These are phyloP conservation scores for Enteromius thamalakanensis DNA, from an alignment of 2,797 vertebrate genomes.

Conservation along the genomic window DNA sequence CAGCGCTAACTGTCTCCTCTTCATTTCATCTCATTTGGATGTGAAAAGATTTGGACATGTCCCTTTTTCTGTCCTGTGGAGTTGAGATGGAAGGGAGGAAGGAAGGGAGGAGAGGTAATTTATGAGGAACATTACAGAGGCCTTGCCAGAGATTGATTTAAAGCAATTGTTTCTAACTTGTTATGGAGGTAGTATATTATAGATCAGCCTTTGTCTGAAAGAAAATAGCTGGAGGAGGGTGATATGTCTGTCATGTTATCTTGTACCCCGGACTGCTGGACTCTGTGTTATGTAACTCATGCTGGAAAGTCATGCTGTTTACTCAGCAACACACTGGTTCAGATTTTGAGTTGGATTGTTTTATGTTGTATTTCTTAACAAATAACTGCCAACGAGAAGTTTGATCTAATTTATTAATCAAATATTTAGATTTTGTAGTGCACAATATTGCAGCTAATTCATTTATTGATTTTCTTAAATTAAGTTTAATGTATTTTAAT, in stretches of 20 bases:
- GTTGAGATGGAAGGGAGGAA: not conserved
- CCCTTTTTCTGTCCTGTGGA: constrained; percentile 23
- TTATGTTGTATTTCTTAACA: too few species aligned
- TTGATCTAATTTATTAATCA: not conserved
- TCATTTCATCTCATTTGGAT: constrained; percentile 53
- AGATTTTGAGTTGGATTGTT: not conserved
- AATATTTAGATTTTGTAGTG: not conserved
- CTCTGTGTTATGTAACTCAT: not conserved
- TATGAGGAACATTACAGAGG: constrained; percentile 52
- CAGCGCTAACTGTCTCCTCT: constrained; percentile 47
- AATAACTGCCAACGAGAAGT: not conserved
- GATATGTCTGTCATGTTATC: constrained; percentile 9
- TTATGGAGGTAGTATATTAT: constrained; percentile 37
- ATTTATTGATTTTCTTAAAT: not conserved
- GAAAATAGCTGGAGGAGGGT: constrained; percentile 17
- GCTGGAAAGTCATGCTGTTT: not conserved
- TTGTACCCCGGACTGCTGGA: constrained; percentile 5
- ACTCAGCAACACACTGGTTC: not conserved
- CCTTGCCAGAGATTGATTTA: constrained; percentile 46
- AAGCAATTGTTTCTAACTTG: constrained; percentile 36
- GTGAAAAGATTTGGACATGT: constrained; percentile 45
- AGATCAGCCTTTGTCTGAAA: constrained; percentile 30
- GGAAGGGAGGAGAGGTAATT: constrained; percentile 29
- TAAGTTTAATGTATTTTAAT: not conserved
- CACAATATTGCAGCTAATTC: not conserved